Evolutionary conservation across 2,888 invertebrate genomes (phyloP), one percentile per base, ranked within the genome.

Genomic region (Heliconius erato): DNA sequence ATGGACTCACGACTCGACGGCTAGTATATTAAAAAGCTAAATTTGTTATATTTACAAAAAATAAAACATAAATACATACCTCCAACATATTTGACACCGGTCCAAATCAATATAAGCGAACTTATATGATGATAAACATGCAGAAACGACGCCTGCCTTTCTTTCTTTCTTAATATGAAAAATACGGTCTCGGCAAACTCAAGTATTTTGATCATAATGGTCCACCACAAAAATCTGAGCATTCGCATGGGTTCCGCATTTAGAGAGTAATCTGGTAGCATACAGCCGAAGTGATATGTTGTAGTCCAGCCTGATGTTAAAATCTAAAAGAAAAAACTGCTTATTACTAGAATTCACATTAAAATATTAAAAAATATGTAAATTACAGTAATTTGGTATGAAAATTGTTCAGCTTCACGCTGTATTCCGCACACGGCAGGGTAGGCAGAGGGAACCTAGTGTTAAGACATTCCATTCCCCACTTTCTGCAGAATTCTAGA

Each of bases 101-200:
- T 86, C 97, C 97, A 98, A 0, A 96, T 91, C 5, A 98, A 92
- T 19, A 96, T 89, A 63, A 97, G 89, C 0, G 97, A 96, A 77
- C 96, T 95, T 77, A 96, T 92, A 86, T 98, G 98, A 92, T 98
- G 98, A 89, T 98, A 98, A 3, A 98, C 92, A 87, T 98, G 98
- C 74, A 98, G 92, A 84, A 96, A 97, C 0, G 98, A 97, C 11
- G 97, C 97, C 92, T 98, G 98, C 72, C 96, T 96, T 83, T 97
- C 95, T 89, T 97, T 98, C 91, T 98, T 97, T 83, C 98, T 96
- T 86, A 98, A 89, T 23, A 97, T 92, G 89, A 98, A 98, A 90
- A 98, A 97, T 7, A 97, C 89, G 0, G 98, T 98, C 91, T 98
- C 98, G 0, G 96, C 87, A 3, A 98, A 91, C 90, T 98, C 98